Evolutionary conservation across 2,797 vertebrate genomes (phyloP), one percentile per base, ranked within the genome.

Genomic region (Helarctos malayanus): DNA sequence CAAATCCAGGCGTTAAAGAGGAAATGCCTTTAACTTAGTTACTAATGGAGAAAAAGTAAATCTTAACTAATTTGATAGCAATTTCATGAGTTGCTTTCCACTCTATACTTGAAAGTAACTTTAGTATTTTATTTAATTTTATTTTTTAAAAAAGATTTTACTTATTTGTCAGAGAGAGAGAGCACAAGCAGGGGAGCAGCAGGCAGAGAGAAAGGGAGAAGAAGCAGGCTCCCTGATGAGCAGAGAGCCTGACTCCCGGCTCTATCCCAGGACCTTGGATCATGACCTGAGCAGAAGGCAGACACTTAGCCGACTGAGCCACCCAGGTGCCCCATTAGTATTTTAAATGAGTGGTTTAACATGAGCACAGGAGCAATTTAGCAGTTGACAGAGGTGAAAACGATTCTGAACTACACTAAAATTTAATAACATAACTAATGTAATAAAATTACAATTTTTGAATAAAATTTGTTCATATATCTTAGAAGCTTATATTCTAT

Each of bases 401-500:
- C 56, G 57, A 92, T 52, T 59, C 68, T 68, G n/a, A 16, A 85
- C 84, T 61, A 69, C 27, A 35, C 69, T 56, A 89, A 41, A 78
- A 52, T 10, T 71, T 81, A 32, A 45, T 92, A 90, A 63, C 41
- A 94, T 8, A 38, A 84, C 11, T 54, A 10, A 69, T 69, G 14
- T 52, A 85, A 32, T 61, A 71, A 85, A 73, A 68, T 61, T 56
- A 41, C 10, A 47, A 45, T 73, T 81, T 63, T 76, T 61, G 12
- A 85, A 76, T 59, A 94, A 49, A 91, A 56, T 35, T 56, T 84
- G 73, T 83, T 91, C 18, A 18, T 45, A 3, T 89, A 83, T 79
- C 86, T 73, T 79, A 92, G 73, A 61, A 79, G 41, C 54, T 93
- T 92, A 9, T 49, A 71, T 61, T 45, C n/a, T 83, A 23, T 84